Base-by-base conservation (phyloP, 2,888 invertebrate genomes). In the Hesperia comma region DNA sequence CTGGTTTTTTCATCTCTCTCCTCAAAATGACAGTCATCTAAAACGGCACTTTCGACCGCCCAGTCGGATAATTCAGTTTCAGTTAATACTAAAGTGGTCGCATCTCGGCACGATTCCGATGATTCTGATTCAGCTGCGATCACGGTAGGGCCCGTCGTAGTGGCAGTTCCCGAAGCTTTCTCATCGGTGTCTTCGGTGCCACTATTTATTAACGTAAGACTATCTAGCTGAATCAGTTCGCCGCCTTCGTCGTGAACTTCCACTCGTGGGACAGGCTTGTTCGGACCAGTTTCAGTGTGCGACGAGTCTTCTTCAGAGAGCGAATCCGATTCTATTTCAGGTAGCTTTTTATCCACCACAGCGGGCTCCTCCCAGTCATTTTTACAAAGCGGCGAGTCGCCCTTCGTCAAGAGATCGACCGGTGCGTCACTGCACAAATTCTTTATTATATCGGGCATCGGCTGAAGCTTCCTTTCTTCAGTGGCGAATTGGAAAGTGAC, bases 51-150 rank as follows among this genome's bases (percentile, higher is more conserved):
- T 77, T 97, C 97, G 4, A 96, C 94, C 0, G 97, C 97, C 97
- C 97, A 97, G 82, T 98, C 97, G 0, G 97, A 97, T n/a, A 97
- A 88, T 80, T 97, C 97, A 0, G 97, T 97, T 84, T 97, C 97
- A 0, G 97, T 97, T 12, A 97, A 88, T 2, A 95, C 96, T 0
- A 96, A 94, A 0, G 95, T 95, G 0, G 95, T 95, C 1, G 93
- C 93, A 74, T 96, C 96, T 1, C 95, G 94, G 63, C 95, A 94
- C 0, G 96, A 96, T 73, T 95, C 95, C 0, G 96, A 96, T 0
- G 91, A 91, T 64, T 88, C 88, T 0, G 90, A 87, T 37, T 89
- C 90, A 0, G 77, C 73, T 88, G 94, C 75, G 87, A 94, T 68
- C 0, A 85, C 73, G 0, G 86, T 85, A 0, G 81, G 94, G 82